Percentiles rank a stretch among this genome's conserved stretches.
Conservation (phyloP, 2,113 vertebrate genomes). For the Ancistrus triradiatus region DNA sequence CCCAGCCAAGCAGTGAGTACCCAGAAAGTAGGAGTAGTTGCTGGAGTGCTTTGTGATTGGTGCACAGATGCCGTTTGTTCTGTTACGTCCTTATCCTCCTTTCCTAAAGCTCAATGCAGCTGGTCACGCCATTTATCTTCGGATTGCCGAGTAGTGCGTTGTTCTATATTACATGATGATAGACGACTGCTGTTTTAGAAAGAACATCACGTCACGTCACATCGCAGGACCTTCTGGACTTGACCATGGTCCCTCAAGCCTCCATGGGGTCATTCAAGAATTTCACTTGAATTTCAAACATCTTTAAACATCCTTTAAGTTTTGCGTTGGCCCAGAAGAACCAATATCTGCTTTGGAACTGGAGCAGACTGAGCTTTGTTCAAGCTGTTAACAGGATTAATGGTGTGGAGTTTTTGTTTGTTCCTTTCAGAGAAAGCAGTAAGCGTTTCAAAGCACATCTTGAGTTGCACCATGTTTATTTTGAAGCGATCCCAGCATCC, state of each 20-base stretch:
- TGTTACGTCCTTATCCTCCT: slow-evolving; percentile 25
- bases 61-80: slow-evolving; percentile 1
- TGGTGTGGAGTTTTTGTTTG: slow-evolving; percentile 13
- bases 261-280: too few species aligned
- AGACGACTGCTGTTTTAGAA: too few species aligned
- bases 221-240: too few species aligned
- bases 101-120: too few species aligned
- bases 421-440: slow-evolving; percentile 19
- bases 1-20: slow-evolving; percentile 82
- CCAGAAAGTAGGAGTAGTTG: slow-evolving; percentile 48
- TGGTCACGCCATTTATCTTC: too few species aligned
- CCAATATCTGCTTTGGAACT: slow-evolving; percentile 31
- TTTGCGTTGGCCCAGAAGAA: too few species aligned
- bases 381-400: slow-evolving; percentile 26
- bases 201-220: too few species aligned
- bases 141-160: too few species aligned
- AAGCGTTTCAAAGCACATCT: slow-evolving; percentile 23
- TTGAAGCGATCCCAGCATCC: slow-evolving; percentile 19
- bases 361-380: slow-evolving; percentile 26
- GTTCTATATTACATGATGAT: too few species aligned
- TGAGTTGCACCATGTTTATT: slow-evolving; percentile 20
- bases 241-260: too few species aligned
- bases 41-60: slow-evolving; percentile 39
- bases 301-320: too few species aligned
- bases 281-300: too few species aligned